Base-by-base conservation (phyloP, 2,113 vertebrate species). In the Ophiodon elongatus region DNA sequence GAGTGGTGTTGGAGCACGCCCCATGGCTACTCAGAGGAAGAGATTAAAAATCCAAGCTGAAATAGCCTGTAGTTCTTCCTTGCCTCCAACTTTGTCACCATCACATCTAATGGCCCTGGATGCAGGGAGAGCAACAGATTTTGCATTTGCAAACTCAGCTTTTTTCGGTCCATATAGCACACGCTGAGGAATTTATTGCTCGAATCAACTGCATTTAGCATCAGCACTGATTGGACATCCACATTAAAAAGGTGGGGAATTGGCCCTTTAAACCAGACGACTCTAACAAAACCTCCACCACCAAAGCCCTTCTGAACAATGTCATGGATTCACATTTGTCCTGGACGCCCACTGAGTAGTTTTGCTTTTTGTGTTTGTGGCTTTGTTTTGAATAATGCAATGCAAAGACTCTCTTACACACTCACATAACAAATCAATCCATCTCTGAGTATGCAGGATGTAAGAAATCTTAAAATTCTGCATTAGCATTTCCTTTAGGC, bases 401-500 rank as follows among this genome's bases (percentile, higher is more conserved):
- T 72, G 25, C 71, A 83, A 77, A 70, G 29, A 69, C 72, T 71
- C 27, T 60, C 80, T 85, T 75, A 88, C 45, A 84, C 85, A 87
- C 65, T 86, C 75, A 29, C 64, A 76, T 31, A 80, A 86, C 82
- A 85, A 85, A 93, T 91, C 82, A 85, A 87, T 91, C 76, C 75
- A 88, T 86, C 81, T 88, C 62, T 6, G 68, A 27, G 62, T 65
- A 54, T 63, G 71, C 76, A 71, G 62, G 47, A 52, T 82, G 62
- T 66, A 11, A 79, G 56, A 88, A 75, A 83, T 76, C 62, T 64
- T 73, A 64, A 82, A 85, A 63, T 84, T 83, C 25, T 45, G 47
- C 54, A 92, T 91, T 89, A 84, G 79, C 79, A 88, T 91, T 89
- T 93, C 59, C 84, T 85, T 85, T 84, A 80, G 79, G 66, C 78